Base-by-base conservation (phyloP, 2,113 vertebrate species). In the Serilophus lunatus region DNA sequence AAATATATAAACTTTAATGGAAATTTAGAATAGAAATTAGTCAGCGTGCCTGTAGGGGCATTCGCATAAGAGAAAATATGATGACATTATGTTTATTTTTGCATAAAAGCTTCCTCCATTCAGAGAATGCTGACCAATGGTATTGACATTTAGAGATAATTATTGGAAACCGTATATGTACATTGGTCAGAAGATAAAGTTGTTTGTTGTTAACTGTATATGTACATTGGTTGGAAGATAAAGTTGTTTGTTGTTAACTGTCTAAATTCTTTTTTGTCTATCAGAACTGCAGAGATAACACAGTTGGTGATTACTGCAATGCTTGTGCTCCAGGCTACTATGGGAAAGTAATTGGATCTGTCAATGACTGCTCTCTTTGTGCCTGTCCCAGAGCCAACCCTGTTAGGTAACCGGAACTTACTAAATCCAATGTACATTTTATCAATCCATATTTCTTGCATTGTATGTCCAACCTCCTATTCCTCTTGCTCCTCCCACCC, bases 241-340 rank as follows among this genome's bases (percentile, higher is more conserved):
- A 5, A 79, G 23, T 66, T 63, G 2, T 87, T 95, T 91, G 12
- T 61, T 89, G 56, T 47, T 74, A 94, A 65, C 50, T 45, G 5
- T 78, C 35, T 84, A 54, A 79, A 84, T 95, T 93, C 50, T 35
- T 86, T 94, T 95, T 63, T 93, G 42, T 59, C 24, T 86, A 33
- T 53, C 95, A 99, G 99, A 97, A 97, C 51, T 99, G 99, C 89
- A 97, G 98, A 60, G 98, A 99, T 93, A 98, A 99, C 96, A 99
- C 99, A 18, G 72, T 93, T 20, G 99, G 99, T 31, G 97, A 97
- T 56, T 97, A 96, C 96, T 99, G 99, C 65, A 91, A 98, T 24
- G 29, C 96, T 23, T 99, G 99, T 93, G 98, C 98, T 51, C 86
- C 98, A 1, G 99, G 99, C 60, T 98, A 98, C 97, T 99, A 99